Evolutionary conservation across 2,113 vertebrate species (phyloP).

Genomic region (Amia ocellicauda): DNA sequence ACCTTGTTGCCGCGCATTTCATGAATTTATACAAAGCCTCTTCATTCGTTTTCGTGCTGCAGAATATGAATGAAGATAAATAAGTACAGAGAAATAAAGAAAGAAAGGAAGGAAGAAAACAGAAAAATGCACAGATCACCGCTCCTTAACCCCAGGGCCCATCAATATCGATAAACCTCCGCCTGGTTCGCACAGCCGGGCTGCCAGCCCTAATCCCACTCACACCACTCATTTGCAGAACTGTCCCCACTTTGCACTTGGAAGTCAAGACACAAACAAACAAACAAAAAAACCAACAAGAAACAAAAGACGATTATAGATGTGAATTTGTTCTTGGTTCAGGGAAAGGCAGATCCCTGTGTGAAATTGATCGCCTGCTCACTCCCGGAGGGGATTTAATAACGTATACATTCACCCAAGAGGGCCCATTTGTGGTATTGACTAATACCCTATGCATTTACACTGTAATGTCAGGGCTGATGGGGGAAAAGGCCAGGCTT

Average conservation of each 20-base stretch:
- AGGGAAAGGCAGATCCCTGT: constrained; percentile 51
- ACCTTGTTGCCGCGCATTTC: constrained; percentile 11
- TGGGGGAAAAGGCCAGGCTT: constrained; percentile 46
- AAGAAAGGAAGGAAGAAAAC: too few relatives aligned
- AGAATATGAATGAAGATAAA: constrained; percentile 34
- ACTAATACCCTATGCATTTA: constrained; percentile 67
- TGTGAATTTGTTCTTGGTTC: constrained; percentile 67
- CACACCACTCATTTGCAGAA: background rate
- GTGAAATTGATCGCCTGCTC: constrained; percentile 53
- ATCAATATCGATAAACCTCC: constrained; percentile 43
- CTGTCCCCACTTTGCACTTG: background rate
- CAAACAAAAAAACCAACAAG: background rate
- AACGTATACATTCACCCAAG: constrained; percentile 68
- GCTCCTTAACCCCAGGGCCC: constrained; percentile 53
- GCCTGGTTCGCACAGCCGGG: constrained; percentile 44
- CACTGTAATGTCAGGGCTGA: constrained; percentile 63
- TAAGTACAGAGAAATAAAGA: constrained; percentile 40
- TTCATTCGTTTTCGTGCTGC: constrained; percentile 42
- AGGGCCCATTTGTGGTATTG: constrained; percentile 68
- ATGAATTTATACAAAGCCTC: constrained; percentile 27
- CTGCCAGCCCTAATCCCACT: constrained; percentile 16
- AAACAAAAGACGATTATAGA: constrained; percentile 60
- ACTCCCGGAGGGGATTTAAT: constrained; percentile 55
- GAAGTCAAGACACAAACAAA: too few relatives aligned
- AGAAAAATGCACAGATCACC: constrained; percentile 50